Conservation (phyloP, 2,113 vertebrate species). For the Felis catus region F.catus_Fca126_mat1.0 CM031414.1:4571501-4572000, state of each 20-base stretch:
- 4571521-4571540: not conserved
- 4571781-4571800: not conserved
- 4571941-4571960: slow-evolving; percentile 35
- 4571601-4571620: slow-evolving; percentile 2
- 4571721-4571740: not conserved
- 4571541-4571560: not conserved
- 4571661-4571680: not conserved
- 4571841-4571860: not conserved
- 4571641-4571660: not conserved
- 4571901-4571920: slow-evolving; percentile 16
- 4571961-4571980: not conserved
- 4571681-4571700: not conserved
- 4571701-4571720: slow-evolving; percentile 23
- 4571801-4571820: not conserved
- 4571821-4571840: not conserved
- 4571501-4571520: not conserved
- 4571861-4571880: not conserved
- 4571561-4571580: not conserved
- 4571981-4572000: slow-evolving; percentile 40
- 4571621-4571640: not conserved
- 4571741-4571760: not conserved
- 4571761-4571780: not conserved
- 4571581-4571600: not conserved
- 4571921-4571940: slow-evolving; percentile 40
- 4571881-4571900: not conserved